Percentiles rank a stretch among this genome's conserved stretches.
phyloP scores from a whole-genome alignment of 2,797 vertebrate species.

The Notoglanidium macrostoma region DNA sequence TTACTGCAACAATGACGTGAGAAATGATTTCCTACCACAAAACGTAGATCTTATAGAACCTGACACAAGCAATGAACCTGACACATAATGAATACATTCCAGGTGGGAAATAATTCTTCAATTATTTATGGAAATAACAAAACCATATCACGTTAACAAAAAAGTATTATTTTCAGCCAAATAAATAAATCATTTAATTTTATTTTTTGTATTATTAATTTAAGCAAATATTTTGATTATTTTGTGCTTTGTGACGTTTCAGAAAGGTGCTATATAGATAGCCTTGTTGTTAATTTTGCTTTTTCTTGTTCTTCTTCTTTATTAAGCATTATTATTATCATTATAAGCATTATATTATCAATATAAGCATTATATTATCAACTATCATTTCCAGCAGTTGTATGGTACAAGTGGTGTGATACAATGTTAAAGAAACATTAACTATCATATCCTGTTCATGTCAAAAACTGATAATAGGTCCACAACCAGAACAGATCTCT shows the following conservation, averaged over 20 bases:
- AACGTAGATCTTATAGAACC: background rate
- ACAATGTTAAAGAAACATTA: background rate
- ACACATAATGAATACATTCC: background rate
- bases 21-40: background rate
- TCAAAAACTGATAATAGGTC: background rate
- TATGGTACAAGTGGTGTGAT: background rate
- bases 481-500: background rate
- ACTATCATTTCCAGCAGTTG: background rate
- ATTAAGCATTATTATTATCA: background rate
- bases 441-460: background rate
- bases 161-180: background rate
- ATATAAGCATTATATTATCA: background rate
- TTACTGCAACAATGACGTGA: background rate
- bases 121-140: background rate
- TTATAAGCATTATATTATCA: background rate
- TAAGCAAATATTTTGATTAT: too few relatives aligned
- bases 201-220: background rate
- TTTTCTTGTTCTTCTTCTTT: background rate
- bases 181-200: background rate
- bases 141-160: background rate
- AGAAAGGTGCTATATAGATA: background rate
- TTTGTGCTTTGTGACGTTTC: background rate
- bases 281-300: background rate
- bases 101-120: background rate
- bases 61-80: background rate